Base-by-base conservation (phyloP, 2,888 invertebrate species). In the Hirtodrosophila confusa region DNA sequence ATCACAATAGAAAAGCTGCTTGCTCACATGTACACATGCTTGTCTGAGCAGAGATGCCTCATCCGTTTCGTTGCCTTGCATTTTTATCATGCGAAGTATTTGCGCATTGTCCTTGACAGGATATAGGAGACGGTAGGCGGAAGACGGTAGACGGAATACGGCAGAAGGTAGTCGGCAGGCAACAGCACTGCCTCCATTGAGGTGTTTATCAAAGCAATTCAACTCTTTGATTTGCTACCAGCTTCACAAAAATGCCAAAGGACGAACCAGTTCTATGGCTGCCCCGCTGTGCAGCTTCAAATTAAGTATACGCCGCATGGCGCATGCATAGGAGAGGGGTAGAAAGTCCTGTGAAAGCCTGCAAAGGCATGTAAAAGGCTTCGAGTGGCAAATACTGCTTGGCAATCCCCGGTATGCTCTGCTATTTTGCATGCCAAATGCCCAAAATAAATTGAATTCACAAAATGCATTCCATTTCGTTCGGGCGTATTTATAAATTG, bases 1-100 rank as follows among this genome's bases (percentile, higher is more conserved):
- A 75, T 69, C 71, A 78, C 72, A 80, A 78, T 84, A 57, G 72
- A 68, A 82, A 86, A 86, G 80, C 80, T 58, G 75, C 80, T 86
- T 77, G 68, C 58, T 17, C 35, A 31, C 27, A 12, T 27, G 45
- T 11, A 12, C n/a, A 12, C 31, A 35, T 40, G 23, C 9, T 3
- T 39, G 5, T 27, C n/a, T 39, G 48, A 41, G 41, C 33, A 49
- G 17, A 62, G 17, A 62, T 40, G 43, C n/a, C 48, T 39, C 12
- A 39, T 67, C 29, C 39, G 49, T 58, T 58, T 40, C 23, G 36
- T 39, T 57, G 51, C 29, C 51, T 36, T 68, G 67, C 67, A 75
- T 43, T 55, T 55, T 44, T 67, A 45, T 48, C 31, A 33, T 24
- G 33, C 24, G 6, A 58, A 51, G 54, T 50, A 61, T 51, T 56